Evolutionary conservation across 2,113 vertebrate genomes (phyloP).

Genomic region (Lycaon pictus): DNA sequence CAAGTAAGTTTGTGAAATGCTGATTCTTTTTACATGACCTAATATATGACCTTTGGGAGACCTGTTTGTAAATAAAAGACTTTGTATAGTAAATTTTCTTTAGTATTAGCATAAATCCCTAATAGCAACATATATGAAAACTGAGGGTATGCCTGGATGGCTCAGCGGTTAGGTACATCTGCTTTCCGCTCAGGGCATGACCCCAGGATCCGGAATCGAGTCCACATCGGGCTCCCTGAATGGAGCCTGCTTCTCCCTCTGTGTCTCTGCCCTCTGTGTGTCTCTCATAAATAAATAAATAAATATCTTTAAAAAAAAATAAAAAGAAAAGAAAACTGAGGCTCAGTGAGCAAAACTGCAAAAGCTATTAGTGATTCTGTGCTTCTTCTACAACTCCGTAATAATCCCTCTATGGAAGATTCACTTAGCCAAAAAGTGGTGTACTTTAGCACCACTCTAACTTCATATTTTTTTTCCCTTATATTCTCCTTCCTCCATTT

Average conservation of each 20-base stretch:
- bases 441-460: not conserved
- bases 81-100: not conserved
- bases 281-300: too few relatives aligned
- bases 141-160: not conserved
- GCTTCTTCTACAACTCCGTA: not conserved
- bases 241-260: too few relatives aligned
- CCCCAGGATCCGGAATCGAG: too few relatives aligned
- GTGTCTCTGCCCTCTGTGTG: too few relatives aligned
- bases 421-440: not conserved
- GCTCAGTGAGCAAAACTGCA: not conserved
- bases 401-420: not conserved
- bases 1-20: not conserved
- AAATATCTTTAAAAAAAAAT: too few relatives aligned
- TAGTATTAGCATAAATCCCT: not conserved
- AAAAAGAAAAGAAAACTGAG: not conserved
- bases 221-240: too few relatives aligned
- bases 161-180: too few relatives aligned
- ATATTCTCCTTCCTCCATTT: not conserved
- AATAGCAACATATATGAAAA: constrained; percentile 24
- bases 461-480: constrained; percentile 1
- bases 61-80: not conserved
- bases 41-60: not conserved
- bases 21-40: constrained; percentile 40
- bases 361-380: not conserved
- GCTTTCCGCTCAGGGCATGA: too few relatives aligned